Base-by-base conservation (phyloP, 2,888 invertebrate species). In the Zygothrica quintamaculata region DNA sequence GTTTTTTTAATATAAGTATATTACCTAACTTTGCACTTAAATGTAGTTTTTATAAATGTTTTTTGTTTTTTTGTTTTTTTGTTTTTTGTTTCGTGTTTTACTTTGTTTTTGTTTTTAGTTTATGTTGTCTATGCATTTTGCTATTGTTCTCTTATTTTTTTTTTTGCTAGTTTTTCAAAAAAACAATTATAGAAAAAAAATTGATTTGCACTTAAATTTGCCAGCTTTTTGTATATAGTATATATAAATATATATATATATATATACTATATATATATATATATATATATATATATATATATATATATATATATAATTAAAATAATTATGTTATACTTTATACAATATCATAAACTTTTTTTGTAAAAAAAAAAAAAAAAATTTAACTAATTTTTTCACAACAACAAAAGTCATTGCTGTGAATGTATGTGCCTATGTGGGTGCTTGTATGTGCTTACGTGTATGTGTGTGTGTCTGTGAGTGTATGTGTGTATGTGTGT, bases 11-110 rank as follows among this genome's bases (percentile, higher is more conserved):
- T 12, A 53, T 65, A 53, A 53, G 9, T 5, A n/a, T 29, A 3
- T 57, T 34, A 34, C 55, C 50, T 56, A 70, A 52, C 15, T 65
- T 59, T 58, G 58, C 70, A 59, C 74, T 81, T 40, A 66, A 61
- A 5, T 22, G 39, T 81, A 50, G 47, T 50, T 60, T 65, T 15
- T 47, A 36, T 51, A 51, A 22, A 3, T 22, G 18, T 3, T 22
- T 22, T 22, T 22, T 22, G 18, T 5, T 22, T 22, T 22, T 2
- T 46, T 39, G 9, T 57, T 65, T 37, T 37, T 46, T 50, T 48
- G 57, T 29, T 29, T 55, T 42, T 53, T n/a, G n/a, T 22, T 2
- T 46, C 36, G 9, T 57, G 61, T 37, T 37, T 46, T 50, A 43
- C 53, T 29, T 29, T 55, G 37, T 53, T n/a, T 0, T 31, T 8